A percentile compares a stretch with the other conserved stretches of the same genome.
phyloP scores from a whole-genome alignment of 30 jellyfish, hydroid and myxozoan genomes.

The Cassiopea xamachana region DNA sequence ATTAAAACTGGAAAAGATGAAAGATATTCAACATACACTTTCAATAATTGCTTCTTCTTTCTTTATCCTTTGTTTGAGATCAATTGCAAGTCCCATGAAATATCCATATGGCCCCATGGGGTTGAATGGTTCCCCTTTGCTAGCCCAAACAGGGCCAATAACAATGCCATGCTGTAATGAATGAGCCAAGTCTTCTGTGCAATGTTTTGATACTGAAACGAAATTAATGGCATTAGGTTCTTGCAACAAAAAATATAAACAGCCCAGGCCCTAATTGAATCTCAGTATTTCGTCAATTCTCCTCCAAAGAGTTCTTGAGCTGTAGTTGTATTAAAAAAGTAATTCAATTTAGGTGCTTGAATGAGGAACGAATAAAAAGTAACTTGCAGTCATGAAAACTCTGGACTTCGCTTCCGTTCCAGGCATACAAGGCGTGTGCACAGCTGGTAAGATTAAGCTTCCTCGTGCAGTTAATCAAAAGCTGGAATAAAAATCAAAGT shows the following conservation, averaged over 20 bases:
- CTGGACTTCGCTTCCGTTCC: slow-evolving; percentile 69
- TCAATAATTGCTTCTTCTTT: slow-evolving; percentile 17
- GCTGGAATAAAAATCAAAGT: slow-evolving; percentile 26
- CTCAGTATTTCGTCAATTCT: too few relatives aligned
- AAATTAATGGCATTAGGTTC: not conserved
- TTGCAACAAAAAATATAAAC: not conserved
- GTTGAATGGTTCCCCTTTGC: slow-evolving; percentile 87
- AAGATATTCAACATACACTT: slow-evolving; percentile 9
- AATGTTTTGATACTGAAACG: not conserved
- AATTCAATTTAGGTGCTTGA: too few relatives aligned
- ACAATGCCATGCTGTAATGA: slow-evolving; percentile 46
- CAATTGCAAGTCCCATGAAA: slow-evolving; percentile 26
- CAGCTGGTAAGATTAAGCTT: slow-evolving; percentile 68
- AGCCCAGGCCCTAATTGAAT: not conserved
- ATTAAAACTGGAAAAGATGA: not conserved
- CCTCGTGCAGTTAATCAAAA: slow-evolving; percentile 74
- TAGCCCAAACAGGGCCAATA: slow-evolving; percentile 91
- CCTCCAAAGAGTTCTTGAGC: too few relatives aligned
- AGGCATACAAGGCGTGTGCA: slow-evolving; percentile 70
- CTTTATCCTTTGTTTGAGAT: slow-evolving; percentile 5
- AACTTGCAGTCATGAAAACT: slow-evolving; percentile 66
- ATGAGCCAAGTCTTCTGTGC: slow-evolving; percentile 38
- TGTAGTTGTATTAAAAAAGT: too few relatives aligned
- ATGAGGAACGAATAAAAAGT: too few relatives aligned
- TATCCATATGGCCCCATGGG: slow-evolving; percentile 83